These are phyloP conservation scores for Pagetopsis macropterus DNA, from an alignment of 2,797 vertebrate genomes.

Conservation along the genomic window DNA sequence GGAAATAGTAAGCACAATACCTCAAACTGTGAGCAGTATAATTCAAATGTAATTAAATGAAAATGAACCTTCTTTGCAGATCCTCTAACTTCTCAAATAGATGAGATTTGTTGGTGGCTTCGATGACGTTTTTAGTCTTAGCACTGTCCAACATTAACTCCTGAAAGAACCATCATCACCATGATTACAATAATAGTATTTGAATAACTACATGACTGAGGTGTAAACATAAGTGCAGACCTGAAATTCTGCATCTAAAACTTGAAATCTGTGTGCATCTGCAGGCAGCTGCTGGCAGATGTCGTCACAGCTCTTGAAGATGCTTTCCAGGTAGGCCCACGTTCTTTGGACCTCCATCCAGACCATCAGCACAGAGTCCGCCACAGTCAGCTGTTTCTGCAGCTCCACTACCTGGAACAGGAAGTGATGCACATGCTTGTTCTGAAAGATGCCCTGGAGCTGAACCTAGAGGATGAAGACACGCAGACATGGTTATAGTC, in stretches of 20 bases:
- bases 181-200: background rate
- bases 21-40: background rate
- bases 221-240: constrained; percentile 56
- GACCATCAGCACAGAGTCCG: constrained; percentile 81
- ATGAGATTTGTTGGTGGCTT: constrained; percentile 82
- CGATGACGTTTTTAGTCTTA: constrained; percentile 85
- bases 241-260: constrained; percentile 85
- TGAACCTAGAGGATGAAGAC: constrained; percentile 78
- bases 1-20: background rate
- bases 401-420: constrained; percentile 80
- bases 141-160: constrained; percentile 83
- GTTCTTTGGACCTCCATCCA: constrained; percentile 86
- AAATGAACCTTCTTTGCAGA: constrained; percentile 83
- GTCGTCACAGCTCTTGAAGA: constrained; percentile 85
- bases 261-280: constrained; percentile 82
- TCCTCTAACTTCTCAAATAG: constrained; percentile 84
- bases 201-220: background rate
- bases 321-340: constrained; percentile 84
- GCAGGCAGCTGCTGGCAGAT: constrained; percentile 82
- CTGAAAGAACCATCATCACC: constrained; percentile 62
- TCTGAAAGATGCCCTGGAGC: constrained; percentile 84
- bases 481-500: constrained; percentile 11
- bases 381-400: constrained; percentile 80
- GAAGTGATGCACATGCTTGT: constrained; percentile 85
- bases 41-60: constrained; percentile 13